Conservation (phyloP, 1,140 invertebrate species). For the Formica selysi region DNA sequence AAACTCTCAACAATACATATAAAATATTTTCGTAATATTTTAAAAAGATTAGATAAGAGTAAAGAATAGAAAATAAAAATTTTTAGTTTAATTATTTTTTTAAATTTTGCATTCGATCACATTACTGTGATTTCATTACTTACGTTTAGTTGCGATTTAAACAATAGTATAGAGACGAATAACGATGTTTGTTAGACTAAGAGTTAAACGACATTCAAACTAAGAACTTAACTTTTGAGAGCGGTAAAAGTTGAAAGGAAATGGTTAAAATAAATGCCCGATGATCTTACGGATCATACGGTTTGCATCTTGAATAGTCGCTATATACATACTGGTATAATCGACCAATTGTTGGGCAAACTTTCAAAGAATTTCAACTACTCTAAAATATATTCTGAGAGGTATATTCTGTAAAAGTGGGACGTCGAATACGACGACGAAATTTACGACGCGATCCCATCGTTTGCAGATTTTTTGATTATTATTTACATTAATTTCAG, state of each 20-base stretch:
- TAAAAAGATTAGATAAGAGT: neutral
- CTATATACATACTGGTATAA: neutral
- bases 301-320: conserved; percentile 28
- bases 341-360: neutral
- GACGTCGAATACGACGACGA: neutral
- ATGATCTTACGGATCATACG: conserved; percentile 20
- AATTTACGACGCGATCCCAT: neutral
- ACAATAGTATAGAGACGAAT: neutral
- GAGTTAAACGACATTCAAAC: conserved; percentile 43
- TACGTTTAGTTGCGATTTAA: neutral
- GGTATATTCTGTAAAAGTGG: neutral
- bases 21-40: neutral
- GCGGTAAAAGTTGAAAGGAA: neutral
- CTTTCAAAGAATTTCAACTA: conserved; percentile 7
- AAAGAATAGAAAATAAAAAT: neutral
- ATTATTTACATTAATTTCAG: neutral
- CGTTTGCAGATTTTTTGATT: neutral
- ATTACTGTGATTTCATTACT: neutral
- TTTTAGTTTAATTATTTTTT: neutral
- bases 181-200: neutral
- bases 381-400: neutral
- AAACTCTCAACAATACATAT: neutral
- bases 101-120: neutral
- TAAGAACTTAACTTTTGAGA: neutral
- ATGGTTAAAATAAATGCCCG: neutral